Percentiles rank a stretch among this genome's conserved stretches.
These are phyloP conservation scores for Varanus komodoensis DNA, from an alignment of 2,113 vertebrate species.

Conservation along the genomic window DNA sequence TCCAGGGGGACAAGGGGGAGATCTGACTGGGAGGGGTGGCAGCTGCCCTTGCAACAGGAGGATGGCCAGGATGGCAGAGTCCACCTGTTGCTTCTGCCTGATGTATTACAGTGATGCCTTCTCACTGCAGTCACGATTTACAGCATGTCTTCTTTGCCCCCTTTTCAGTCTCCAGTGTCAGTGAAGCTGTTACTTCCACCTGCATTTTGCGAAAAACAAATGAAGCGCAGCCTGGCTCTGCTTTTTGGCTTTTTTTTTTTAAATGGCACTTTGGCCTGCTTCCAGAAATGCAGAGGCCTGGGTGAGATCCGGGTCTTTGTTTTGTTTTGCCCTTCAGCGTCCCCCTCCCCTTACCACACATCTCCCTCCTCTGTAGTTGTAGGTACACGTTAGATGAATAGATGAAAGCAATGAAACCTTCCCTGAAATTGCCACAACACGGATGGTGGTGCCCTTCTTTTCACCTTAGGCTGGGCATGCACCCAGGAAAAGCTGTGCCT, in stretches of 20 bases:
- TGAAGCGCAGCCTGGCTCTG: neutral
- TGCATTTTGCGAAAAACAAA: neutral
- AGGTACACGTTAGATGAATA: neutral
- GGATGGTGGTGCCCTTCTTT: neutral
- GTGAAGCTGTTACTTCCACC: neutral
- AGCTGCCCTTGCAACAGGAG: slow-evolving; percentile 50
- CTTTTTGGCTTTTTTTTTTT: neutral
- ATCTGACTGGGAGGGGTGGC: slow-evolving; percentile 59
- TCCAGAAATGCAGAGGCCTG: neutral
- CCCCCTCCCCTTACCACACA: neutral
- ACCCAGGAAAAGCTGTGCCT: neutral
- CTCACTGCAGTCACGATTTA: neutral
- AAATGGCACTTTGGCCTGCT: neutral
- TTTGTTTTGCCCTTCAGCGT: neutral
- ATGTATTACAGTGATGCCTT: slow-evolving; percentile 42
- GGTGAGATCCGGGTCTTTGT: neutral
- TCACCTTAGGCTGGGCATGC: neutral
- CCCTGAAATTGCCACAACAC: neutral
- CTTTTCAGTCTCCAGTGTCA: slow-evolving; percentile 1
- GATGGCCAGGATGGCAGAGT: neutral
- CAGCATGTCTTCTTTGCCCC: slow-evolving; percentile 33
- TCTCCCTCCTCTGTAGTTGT: neutral
- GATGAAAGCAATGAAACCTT: neutral
- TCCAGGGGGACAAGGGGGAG: slow-evolving; percentile 50
- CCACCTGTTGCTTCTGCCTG: slow-evolving; percentile 22